Base-by-base conservation (phyloP, 2,888 invertebrate species). In the Sturmia bella region DNA sequence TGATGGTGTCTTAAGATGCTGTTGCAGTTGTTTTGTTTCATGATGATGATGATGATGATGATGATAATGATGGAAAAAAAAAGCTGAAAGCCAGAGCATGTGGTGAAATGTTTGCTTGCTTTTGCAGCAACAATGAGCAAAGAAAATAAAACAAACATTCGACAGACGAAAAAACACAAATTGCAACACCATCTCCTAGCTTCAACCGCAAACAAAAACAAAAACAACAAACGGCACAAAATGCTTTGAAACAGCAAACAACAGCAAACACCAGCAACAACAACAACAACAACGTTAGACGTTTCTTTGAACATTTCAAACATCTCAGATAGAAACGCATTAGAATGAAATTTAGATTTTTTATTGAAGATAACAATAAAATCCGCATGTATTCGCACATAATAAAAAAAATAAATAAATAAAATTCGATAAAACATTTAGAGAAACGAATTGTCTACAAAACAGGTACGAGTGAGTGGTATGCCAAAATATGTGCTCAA, bases 321-420 rank as follows among this genome's bases (percentile, higher is more conserved):
- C 74, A 79, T 74, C 74, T 74, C 41, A 69, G 74, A 74, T 79
- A 79, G 59, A 64, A 80, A 80, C 74, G 80, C 74, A 80, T 80
- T 80, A 80, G 74, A 80, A 80, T 75, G 63, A 80, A 80, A 80
- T 80, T 80, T 80, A 74, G 80, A 80, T 80, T 69, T 74, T 74
- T 69, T 74, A 61, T 64, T 75, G 41, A 74, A 74, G 80, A 80
- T 80, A 80, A 80, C 69, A 64, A 74, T 69, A 52, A 80, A 69
- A 74, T 80, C 69, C 80, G 80, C 69, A 63, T 74, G 61, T 63
- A 74, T 80, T 80, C 50, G 56, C 73, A 74, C 73, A 59, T 72
- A 76, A 68, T 76, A 76, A 57, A 74, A 74, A 27, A 57, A 39
- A n/a, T 39, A 66, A n/a, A 50, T 32, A 17, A 32, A 52, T 5